Evolutionary conservation across 2,797 vertebrate genomes (phyloP).

Genomic region (Clarias platycephalus): DNA sequence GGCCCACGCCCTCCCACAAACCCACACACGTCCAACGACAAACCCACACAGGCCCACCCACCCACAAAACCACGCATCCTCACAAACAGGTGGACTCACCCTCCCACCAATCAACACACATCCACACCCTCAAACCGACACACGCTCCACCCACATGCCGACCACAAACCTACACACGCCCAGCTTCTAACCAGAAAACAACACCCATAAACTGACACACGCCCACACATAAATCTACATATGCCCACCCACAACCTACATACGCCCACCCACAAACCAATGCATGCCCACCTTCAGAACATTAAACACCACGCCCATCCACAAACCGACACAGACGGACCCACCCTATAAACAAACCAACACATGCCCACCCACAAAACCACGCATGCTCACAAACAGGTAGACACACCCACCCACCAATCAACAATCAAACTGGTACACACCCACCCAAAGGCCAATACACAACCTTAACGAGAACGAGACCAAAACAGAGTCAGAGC

Average conservation of each 20-base stretch:
- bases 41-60: too few relatives aligned
- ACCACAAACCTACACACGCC: neutral
- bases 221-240: neutral
- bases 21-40: too few relatives aligned
- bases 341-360: too few relatives aligned
- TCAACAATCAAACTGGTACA: neutral
- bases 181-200: neutral
- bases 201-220: neutral
- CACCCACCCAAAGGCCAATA: neutral
- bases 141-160: neutral
- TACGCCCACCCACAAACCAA: too few relatives aligned
- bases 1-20: neutral
- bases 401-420: neutral
- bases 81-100: neutral
- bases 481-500: neutral
- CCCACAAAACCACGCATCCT: neutral
- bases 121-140: neutral
- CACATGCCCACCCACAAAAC: too few relatives aligned
- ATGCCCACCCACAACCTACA: neutral
- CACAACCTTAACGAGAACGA: constrained; percentile 19
- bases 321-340: neutral
- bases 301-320: too few relatives aligned
- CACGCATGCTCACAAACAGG: neutral
- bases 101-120: neutral
- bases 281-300: too few relatives aligned